These are phyloP conservation scores for Eonycteris spelaea DNA, from an alignment of 2,113 vertebrate species.

Conservation along the genomic window DNA sequence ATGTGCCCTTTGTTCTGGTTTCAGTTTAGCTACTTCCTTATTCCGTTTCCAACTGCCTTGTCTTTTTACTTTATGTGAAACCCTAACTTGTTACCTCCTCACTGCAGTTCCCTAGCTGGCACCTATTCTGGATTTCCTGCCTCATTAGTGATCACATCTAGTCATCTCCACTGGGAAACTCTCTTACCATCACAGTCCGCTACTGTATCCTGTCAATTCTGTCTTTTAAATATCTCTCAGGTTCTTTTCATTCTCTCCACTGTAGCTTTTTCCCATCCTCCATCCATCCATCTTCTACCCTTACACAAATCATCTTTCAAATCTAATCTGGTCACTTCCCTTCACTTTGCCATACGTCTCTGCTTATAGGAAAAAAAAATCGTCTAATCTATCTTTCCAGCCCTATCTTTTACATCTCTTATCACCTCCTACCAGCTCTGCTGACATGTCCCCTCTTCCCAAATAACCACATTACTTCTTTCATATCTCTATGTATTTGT, in stretches of 20 bases:
- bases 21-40: neutral
- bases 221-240: neutral
- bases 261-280: neutral
- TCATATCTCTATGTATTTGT: neutral
- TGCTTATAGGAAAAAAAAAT: neutral
- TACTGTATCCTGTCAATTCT: neutral
- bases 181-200: neutral
- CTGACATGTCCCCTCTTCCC: neutral
- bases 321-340: neutral
- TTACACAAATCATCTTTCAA: slow-evolving; percentile 15
- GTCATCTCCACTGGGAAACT: neutral
- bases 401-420: neutral
- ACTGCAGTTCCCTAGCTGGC: neutral
- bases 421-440: neutral
- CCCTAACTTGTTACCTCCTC: neutral
- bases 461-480: neutral
- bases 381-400: neutral
- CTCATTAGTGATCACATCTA: neutral
- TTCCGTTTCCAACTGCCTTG: neutral
- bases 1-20: neutral
- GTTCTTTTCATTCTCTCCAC: neutral
- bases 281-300: neutral
- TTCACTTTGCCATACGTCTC: neutral
- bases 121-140: neutral
- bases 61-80: neutral